A percentile compares a stretch with the other conserved stretches of the same genome.
phyloP scores from a whole-genome alignment of 2,113 vertebrate genomes.

The Diphyllodes magnificus region DNA sequence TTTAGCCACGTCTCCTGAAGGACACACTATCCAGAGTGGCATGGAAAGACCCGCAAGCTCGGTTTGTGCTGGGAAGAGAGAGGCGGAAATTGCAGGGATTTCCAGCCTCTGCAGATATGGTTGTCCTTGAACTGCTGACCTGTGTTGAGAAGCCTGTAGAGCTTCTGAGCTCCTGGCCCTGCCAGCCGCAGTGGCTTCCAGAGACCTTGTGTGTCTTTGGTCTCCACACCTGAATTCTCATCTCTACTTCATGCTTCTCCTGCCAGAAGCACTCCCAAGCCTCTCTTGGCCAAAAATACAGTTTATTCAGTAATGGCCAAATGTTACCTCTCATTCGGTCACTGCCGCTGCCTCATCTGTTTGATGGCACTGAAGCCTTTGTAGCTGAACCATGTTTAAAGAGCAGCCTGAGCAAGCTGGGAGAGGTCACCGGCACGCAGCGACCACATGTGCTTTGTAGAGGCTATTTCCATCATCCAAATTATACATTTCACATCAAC shows the following conservation, averaged over 20 bases:
- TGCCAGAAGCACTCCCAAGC: neutral
- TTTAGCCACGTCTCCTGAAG: neutral
- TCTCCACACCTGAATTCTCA: neutral
- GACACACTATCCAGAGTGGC: neutral
- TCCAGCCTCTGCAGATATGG: neutral
- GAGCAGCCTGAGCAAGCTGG: neutral
- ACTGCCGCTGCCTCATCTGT: neutral
- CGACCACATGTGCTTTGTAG: slow-evolving; percentile 40
- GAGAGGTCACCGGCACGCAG: neutral
- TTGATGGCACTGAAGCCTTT: slow-evolving; percentile 27
- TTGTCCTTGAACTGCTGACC: neutral
- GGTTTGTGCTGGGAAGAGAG: neutral
- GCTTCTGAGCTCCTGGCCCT: neutral
- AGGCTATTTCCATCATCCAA: slow-evolving; percentile 64
- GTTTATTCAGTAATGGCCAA: neutral
- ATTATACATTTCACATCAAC: slow-evolving; percentile 34
- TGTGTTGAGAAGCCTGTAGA: neutral
- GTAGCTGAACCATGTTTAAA: neutral
- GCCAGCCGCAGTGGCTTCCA: neutral
- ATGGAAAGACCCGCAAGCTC: neutral
- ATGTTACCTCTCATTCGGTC: neutral
- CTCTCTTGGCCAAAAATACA: neutral
- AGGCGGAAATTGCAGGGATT: neutral
- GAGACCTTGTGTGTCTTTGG: neutral
- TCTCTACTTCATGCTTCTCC: neutral